phyloP scores from a whole-genome alignment of 2,113 vertebrate species.

The Empidonax traillii region DNA sequence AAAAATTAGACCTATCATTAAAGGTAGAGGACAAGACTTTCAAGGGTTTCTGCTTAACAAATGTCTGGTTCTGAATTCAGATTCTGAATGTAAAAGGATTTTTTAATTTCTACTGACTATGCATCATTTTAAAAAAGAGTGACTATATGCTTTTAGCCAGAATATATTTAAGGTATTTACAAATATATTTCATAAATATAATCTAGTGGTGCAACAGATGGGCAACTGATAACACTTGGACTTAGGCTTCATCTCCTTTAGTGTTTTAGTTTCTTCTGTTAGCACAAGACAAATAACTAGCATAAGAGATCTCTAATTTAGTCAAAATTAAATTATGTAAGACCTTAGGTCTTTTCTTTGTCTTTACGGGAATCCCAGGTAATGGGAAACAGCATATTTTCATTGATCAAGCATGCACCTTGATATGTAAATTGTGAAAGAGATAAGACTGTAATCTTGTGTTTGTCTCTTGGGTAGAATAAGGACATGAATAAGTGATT shows the following conservation, averaged over 20 bases:
- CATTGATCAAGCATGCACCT: not conserved
- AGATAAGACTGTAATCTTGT: not conserved
- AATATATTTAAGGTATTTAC: not conserved
- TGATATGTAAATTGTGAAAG: not conserved
- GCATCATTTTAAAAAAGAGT: not conserved
- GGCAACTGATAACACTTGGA: not conserved
- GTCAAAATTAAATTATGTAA: not conserved
- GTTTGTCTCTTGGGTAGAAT: not conserved
- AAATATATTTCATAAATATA: not conserved
- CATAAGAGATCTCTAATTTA: not conserved
- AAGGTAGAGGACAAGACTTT: not conserved
- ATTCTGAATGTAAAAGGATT: not conserved
- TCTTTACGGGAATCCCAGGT: not conserved
- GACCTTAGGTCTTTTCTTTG: not conserved
- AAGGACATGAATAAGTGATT: not conserved
- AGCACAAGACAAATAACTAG: not conserved
- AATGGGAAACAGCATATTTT: not conserved
- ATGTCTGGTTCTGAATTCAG: not conserved
- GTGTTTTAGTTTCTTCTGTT: not conserved
- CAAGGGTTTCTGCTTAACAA: not conserved
- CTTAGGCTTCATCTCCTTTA: not conserved
- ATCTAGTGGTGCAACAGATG: not conserved
- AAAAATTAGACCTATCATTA: not conserved
- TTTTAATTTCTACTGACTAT: not conserved
- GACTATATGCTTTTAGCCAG: not conserved